Evolutionary conservation across 2,113 vertebrate species (phyloP), one percentile per base, ranked within the genome.

Genomic region (Gadus macrocephalus): DNA sequence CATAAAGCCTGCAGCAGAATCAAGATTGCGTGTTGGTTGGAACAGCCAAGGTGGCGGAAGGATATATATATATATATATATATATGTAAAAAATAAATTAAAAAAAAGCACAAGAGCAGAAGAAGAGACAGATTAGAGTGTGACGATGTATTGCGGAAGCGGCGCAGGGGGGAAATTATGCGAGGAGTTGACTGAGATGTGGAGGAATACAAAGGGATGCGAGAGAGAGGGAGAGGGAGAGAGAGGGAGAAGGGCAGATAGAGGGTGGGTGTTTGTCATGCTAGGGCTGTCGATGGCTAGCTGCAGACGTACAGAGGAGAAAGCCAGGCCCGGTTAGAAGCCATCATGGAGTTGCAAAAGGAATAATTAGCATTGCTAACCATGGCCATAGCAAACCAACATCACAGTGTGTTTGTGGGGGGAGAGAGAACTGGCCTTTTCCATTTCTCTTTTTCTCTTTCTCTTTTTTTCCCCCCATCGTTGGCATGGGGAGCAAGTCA

Each of bases 261-360:
- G 56, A 59, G 62, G 71, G 56, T 27, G 76, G 81, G 83, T 90
- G 83, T 87, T 92, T 92, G 83, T 90, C 83, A 92, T 92, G 88
- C 90, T 68, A 79, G 49, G 81, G 86, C 72, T 81, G 91, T 93
- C 83, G 81, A 78, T 83, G 75, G 74, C 75, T 75, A 85, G 87
- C 70, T 90, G 82, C 89, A 90, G 85, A 85, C 74, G 77, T 79
- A 81, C 73, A 53, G 72, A 62, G 67, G 42, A 49, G 72, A 79
- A 58, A 17, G 55, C n/a, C 75, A 70, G 73, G 82, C 77, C 87
- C 81, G 15, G 55, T n/a, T 81, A 88, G 70, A 78, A 80, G 79
- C 76, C 77, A 70, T 78, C 80, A 84, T 42, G 83, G 80, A 83
- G 86, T 82, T 91, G 82, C 85, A 80, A 81, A 55, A 81, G 80